A percentile compares a stretch with the other conserved stretches of the same genome.
phyloP scores from a whole-genome alignment of 92 coral and sea anemone species.

The Zoanthus sociatus region DNA sequence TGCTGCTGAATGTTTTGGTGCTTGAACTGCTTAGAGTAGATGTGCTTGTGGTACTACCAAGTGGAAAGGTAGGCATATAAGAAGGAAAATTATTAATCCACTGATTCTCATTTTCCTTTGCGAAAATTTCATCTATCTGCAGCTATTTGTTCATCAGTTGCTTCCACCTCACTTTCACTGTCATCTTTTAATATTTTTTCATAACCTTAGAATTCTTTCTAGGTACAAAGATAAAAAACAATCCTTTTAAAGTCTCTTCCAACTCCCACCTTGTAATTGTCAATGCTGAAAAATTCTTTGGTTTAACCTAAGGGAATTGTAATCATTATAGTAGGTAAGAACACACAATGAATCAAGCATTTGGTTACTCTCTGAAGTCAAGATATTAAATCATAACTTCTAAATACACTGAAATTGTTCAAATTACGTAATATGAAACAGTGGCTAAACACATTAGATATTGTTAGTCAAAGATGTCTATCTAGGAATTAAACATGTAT shows the following conservation, averaged over 20 bases:
- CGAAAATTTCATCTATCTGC: constrained; percentile 13
- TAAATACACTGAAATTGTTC: not conserved
- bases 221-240: not conserved
- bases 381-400: not conserved
- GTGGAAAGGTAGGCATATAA: constrained; percentile 1
- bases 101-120: not conserved
- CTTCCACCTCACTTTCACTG: not conserved
- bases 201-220: constrained; percentile 1
- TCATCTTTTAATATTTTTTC: not conserved
- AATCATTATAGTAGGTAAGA: not conserved
- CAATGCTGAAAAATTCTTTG: not conserved
- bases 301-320: not conserved
- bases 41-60: not conserved
- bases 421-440: not conserved
- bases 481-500: not conserved
- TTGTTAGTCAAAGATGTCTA: not conserved
- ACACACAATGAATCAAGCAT: not conserved
- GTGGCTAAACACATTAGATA: not conserved
- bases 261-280: not conserved
- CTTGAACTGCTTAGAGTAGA: not conserved
- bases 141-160: not conserved
- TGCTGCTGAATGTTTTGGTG: constrained; percentile 1
- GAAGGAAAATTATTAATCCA: not conserved
- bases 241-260: not conserved
- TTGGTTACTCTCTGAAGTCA: not conserved